phyloP scores from a whole-genome alignment of 2,888 invertebrate genomes.

The Aleiodes leptofemur region DNA sequence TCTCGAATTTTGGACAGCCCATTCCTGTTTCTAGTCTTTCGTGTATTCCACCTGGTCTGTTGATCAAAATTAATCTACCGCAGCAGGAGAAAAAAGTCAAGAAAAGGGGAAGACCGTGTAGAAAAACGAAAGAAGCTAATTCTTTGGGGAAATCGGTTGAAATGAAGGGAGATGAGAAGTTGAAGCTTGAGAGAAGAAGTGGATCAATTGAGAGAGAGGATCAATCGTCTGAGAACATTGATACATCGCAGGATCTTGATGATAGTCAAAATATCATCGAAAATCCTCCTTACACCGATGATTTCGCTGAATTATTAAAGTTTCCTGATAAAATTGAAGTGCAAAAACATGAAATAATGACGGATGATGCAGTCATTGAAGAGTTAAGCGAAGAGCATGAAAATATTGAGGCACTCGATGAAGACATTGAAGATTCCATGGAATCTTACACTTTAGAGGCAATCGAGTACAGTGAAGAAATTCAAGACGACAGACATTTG shows the following conservation, averaged over 20 bases:
- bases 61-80: slow-evolving; percentile 72
- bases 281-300: neutral
- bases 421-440: slow-evolving; percentile 13
- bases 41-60: slow-evolving; percentile 71
- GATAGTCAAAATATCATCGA: neutral
- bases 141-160: neutral
- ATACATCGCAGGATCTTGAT: neutral
- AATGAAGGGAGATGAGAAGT: neutral
- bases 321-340: neutral
- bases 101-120: slow-evolving; percentile 53
- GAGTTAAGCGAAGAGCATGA: neutral
- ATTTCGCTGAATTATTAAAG: slow-evolving; percentile 11
- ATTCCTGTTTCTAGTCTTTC: slow-evolving; percentile 72
- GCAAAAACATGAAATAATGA: slow-evolving; percentile 3
- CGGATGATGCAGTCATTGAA: slow-evolving; percentile 20
- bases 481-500: neutral
- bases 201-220: too few species aligned
- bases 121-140: slow-evolving; percentile 46
- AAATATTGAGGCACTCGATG: neutral
- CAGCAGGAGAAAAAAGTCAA: slow-evolving; percentile 60
- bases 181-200: neutral
- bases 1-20: slow-evolving; percentile 70
- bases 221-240: neutral
- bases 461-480: neutral
- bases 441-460: neutral